Evolutionary conservation across 53 echinoderm and acorn worm species (phyloP).

Genomic region (Actinopyga echinites): DNA sequence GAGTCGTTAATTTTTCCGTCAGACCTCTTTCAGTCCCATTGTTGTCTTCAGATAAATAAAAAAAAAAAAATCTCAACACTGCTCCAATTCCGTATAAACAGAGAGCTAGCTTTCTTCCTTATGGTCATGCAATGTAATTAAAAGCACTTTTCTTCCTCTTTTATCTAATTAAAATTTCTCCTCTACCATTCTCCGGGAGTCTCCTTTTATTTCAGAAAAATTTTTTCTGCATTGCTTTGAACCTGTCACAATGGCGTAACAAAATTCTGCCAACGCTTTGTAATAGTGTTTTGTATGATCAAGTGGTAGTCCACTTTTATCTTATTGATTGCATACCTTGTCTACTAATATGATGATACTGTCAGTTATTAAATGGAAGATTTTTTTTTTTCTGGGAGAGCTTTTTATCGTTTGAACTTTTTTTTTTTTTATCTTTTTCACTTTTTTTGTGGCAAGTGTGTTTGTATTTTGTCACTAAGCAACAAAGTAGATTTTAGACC

Average conservation of each 20-base stretch:
- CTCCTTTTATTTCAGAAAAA: neutral
- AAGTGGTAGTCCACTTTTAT: neutral
- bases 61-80: neutral
- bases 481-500: conserved; percentile 36
- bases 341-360: conserved; percentile 29
- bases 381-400: neutral
- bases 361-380: conserved; percentile 27
- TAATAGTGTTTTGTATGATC: conserved; percentile 16
- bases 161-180: conserved; percentile 38
- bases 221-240: neutral
- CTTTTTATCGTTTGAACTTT: conserved; percentile 9
- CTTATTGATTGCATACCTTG: conserved; percentile 24
- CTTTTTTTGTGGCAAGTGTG: neutral
- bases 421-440: neutral
- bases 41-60: neutral
- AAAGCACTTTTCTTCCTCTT: conserved; percentile 17
- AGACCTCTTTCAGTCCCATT: too few relatives aligned
- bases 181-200: neutral
- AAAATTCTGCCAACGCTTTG: neutral
- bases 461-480: conserved; percentile 28
- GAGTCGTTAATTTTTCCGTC: too few relatives aligned
- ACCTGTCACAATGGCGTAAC: neutral
- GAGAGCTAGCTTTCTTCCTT: neutral
- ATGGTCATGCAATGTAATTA: conserved; percentile 24
- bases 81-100: conserved; percentile 13